phyloP scores from a whole-genome alignment of 2,113 vertebrate genomes.

The Myotis yumanensis region DNA sequence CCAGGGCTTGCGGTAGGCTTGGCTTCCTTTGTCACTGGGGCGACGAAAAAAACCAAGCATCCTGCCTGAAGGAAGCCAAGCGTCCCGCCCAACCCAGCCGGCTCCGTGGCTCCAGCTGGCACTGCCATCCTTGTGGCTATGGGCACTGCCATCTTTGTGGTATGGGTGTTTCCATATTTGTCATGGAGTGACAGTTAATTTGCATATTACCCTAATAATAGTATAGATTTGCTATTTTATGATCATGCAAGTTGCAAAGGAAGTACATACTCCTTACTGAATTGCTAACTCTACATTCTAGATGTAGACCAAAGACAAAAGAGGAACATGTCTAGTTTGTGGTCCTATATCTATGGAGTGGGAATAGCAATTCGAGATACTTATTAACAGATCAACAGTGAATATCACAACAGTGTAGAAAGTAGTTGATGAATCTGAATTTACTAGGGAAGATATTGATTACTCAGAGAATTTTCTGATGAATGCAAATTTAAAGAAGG shows the following conservation, averaged over 20 bases:
- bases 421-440: not conserved
- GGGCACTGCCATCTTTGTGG: too few species aligned
- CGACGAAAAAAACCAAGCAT: too few species aligned
- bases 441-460: not conserved
- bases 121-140: too few species aligned
- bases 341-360: not conserved
- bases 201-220: too few species aligned
- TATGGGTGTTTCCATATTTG: too few species aligned
- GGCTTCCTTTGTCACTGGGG: too few species aligned
- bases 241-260: not conserved
- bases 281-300: not conserved
- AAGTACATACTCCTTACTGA: not conserved
- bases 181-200: too few species aligned
- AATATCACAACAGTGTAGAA: not conserved
- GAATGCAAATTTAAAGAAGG: constrained; percentile 12
- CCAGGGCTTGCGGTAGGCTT: too few species aligned
- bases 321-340: not conserved
- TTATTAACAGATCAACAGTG: not conserved
- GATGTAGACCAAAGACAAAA: not conserved
- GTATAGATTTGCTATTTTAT: not conserved
- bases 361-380: not conserved
- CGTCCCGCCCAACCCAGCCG: too few species aligned
- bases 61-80: too few species aligned
- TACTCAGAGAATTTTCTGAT: not conserved
- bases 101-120: too few species aligned